Evolutionary conservation across 2,797 vertebrate genomes (phyloP).

Genomic region (Semaprochilodus insignis): DNA sequence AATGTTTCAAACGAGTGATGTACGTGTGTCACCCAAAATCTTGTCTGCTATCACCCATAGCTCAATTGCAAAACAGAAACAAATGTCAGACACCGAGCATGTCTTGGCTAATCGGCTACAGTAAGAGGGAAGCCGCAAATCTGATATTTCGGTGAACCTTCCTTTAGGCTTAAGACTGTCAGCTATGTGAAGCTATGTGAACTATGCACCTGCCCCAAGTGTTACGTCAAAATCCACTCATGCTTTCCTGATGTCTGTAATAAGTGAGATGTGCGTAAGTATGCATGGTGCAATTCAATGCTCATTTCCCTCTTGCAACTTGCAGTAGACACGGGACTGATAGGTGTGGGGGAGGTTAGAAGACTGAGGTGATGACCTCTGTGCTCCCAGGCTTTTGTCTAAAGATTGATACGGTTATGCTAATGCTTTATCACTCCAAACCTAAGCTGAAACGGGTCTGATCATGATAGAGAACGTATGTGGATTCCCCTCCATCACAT

Average conservation of each 20-base stretch:
- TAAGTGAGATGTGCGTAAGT: not conserved
- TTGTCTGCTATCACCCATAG: no score
- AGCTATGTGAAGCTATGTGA: not conserved
- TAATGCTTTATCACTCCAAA: not conserved
- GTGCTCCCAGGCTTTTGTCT: not conserved
- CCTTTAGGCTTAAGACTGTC: not conserved
- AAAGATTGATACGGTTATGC: not conserved
- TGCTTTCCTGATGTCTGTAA: not conserved
- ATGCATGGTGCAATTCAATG: not conserved
- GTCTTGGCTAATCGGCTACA: no score
- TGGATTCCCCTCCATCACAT: no score
- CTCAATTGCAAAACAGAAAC: no score
- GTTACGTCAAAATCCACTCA: not conserved
- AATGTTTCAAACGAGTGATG: no score
- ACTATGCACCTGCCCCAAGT: not conserved
- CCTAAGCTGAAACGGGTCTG: no score
- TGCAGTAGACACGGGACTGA: not conserved
- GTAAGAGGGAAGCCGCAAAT: not conserved
- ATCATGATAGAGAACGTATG: not conserved
- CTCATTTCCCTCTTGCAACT: not conserved
- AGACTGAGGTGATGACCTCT: constrained; percentile 1
- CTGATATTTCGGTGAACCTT: no score
- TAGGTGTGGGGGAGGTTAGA: not conserved
- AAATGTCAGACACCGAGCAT: not conserved
- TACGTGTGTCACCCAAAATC: no score